These are phyloP conservation scores for Apotomis betuletana DNA, from an alignment of 2,888 invertebrate genomes.

Conservation along the genomic window DNA sequence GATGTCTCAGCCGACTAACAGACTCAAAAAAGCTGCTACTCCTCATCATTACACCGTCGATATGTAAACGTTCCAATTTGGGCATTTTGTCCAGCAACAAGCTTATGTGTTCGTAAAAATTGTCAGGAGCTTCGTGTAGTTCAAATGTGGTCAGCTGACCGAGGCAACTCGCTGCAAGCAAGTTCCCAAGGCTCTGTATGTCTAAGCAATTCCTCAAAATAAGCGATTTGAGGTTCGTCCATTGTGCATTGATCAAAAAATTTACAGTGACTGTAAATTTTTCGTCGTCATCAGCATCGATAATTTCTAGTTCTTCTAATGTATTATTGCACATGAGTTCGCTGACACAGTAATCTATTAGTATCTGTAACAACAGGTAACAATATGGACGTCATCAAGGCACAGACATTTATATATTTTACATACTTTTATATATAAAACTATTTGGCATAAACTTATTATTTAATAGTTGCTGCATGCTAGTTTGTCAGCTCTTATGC, in stretches of 20 bases:
- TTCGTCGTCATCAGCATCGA: not conserved
- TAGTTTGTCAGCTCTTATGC: too few species aligned
- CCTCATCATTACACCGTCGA: too few species aligned
- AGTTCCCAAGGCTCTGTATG: not conserved
- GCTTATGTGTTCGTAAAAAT: too few species aligned
- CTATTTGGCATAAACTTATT: too few species aligned
- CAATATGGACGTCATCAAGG: too few species aligned
- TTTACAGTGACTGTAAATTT: too few species aligned
- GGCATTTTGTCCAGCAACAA: not conserved
- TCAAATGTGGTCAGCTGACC: not conserved
- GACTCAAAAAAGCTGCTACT: too few species aligned
- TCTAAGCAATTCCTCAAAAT: not conserved
- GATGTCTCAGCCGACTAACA: too few species aligned
- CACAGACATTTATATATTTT: too few species aligned
- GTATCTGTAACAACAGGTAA: not conserved
- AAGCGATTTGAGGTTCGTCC: not conserved
- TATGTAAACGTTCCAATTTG: not conserved
- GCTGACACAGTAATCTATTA: not conserved
- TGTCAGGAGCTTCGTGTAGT: too few species aligned
- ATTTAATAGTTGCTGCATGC: too few species aligned
- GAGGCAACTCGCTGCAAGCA: not conserved
- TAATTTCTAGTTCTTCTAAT: not conserved
- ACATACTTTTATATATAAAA: too few species aligned
- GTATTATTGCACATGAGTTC: not conserved
- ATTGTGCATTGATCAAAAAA: not conserved